phyloP scores from a whole-genome alignment of 2,113 vertebrate species.

The Rhegmatorhina hoffmannsi region DNA sequence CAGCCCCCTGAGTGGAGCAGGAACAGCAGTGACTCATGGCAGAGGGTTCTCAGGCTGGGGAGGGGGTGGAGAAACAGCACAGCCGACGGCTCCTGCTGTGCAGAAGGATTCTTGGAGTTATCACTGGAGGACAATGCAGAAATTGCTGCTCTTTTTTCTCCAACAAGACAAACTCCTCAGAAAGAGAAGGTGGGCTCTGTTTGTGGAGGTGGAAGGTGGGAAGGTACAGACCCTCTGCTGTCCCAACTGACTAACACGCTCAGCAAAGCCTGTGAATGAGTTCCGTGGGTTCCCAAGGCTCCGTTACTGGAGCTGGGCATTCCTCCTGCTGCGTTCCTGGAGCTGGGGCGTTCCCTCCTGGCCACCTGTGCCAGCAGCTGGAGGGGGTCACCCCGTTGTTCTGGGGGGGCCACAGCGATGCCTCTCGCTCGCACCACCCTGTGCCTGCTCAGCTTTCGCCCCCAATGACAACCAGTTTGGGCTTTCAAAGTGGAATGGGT shows the following conservation, averaged over 20 bases:
- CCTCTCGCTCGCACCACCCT: rapidly evolving
- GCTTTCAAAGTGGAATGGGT: not conserved
- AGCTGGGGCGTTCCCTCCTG: not conserved
- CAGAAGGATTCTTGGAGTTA: not conserved
- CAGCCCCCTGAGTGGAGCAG: not conserved
- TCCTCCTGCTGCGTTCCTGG: not conserved
- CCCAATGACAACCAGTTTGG: not conserved
- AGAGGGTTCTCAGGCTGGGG: not conserved
- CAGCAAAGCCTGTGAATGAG: not conserved
- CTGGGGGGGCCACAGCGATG: not conserved
- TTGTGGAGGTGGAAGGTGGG: not conserved
- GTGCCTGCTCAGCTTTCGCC: not conserved
- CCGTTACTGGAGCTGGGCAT: not conserved
- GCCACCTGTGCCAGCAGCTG: not conserved
- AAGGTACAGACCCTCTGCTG: not conserved
- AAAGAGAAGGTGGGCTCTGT: not conserved
- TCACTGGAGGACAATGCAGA: not conserved
- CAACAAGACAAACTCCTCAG: not conserved
- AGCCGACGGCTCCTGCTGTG: not conserved
- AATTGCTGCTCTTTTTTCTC: rapidly evolving
- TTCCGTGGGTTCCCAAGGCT: not conserved
- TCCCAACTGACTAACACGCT: not conserved
- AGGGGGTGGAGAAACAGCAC: not conserved
- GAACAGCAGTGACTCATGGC: not conserved
- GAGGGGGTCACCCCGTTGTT: not conserved